A percentile compares a stretch with the other conserved stretches of the same genome.
Evolutionary conservation across 2,797 vertebrate genomes (phyloP).

Genomic region (Diceros bicornis): DNA sequence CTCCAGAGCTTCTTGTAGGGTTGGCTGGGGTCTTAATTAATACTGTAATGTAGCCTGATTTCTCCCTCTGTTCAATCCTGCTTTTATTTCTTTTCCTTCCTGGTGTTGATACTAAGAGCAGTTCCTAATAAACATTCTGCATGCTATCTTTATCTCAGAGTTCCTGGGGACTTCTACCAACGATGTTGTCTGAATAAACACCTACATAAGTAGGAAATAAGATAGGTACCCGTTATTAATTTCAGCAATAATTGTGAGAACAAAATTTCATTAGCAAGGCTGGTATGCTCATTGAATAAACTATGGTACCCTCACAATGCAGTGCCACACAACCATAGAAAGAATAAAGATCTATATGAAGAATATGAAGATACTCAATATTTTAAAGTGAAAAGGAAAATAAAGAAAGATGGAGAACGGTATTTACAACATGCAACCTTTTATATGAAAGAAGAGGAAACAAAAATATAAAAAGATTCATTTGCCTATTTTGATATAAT

Average conservation of each 20-base stretch:
- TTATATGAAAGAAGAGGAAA: background rate
- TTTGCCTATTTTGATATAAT: background rate
- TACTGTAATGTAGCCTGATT: background rate
- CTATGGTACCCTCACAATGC: background rate
- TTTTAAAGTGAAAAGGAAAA: background rate
- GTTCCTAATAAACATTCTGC: background rate
- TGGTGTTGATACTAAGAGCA: background rate
- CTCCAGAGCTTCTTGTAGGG: background rate
- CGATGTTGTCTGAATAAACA: background rate
- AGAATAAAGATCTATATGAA: background rate
- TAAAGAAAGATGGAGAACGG: constrained; percentile 36
- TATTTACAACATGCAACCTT: background rate
- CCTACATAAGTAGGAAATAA: background rate
- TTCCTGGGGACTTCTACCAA: background rate
- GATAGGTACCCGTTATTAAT: background rate
- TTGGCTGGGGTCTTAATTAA: background rate
- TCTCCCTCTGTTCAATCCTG: background rate
- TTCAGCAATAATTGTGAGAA: background rate
- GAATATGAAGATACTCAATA: background rate
- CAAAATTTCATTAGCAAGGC: background rate
- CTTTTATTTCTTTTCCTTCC: background rate
- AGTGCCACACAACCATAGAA: background rate
- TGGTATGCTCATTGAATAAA: background rate
- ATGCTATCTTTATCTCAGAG: background rate
- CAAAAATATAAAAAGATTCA: background rate